phyloP scores from a whole-genome alignment of 2,113 vertebrate species.

The Acinonyx jubatus region DNA sequence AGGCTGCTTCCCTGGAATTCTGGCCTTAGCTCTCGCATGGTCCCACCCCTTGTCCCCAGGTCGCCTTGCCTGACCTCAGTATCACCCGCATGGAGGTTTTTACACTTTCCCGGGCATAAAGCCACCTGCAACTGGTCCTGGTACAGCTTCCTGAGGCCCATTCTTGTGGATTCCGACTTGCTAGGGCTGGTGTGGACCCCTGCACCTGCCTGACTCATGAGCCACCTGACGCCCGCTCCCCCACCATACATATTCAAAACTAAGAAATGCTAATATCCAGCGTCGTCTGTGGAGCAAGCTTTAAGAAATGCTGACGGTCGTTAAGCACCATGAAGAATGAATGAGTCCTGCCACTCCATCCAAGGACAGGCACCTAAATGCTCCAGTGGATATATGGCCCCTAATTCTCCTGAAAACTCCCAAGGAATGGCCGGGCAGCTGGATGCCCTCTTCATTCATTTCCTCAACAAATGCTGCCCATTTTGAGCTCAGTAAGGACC shows the following conservation, averaged over 20 bases:
- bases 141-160: background rate
- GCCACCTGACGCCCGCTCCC: background rate
- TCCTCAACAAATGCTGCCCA: background rate
- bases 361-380: background rate
- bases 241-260: background rate
- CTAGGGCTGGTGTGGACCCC: background rate
- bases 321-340: background rate
- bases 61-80: background rate
- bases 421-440: background rate
- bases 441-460: background rate
- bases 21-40: background rate
- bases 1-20: background rate
- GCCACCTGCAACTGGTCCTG: background rate
- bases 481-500: background rate
- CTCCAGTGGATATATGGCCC: background rate
- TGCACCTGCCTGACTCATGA: too few relatives aligned
- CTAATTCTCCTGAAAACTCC: background rate
- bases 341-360: background rate
- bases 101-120: background rate
- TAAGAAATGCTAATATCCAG: background rate
- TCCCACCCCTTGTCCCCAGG: background rate
- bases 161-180: rapidly evolving
- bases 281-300: background rate
- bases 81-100: too few relatives aligned
- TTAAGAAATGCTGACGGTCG: background rate